Percentiles rank a stretch among this genome's conserved stretches.
Conservation (phyloP, 2,888 invertebrate species). For the Trachelus stipa region DNA sequence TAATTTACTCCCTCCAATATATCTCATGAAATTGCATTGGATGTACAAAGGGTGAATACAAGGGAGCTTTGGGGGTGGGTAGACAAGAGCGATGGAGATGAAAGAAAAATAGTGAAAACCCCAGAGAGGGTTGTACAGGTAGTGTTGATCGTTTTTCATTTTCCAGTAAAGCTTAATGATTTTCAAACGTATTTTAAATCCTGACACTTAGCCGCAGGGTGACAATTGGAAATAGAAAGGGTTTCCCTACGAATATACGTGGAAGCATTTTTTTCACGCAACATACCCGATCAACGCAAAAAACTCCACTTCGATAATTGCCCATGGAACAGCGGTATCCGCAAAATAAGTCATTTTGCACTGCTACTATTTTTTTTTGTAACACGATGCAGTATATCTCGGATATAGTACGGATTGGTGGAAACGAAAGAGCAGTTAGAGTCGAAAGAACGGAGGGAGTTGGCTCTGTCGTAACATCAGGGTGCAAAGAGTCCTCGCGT, state of each 20-base stretch:
- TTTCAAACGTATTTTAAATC: not conserved
- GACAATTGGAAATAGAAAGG: not conserved
- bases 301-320: not conserved
- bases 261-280: not conserved
- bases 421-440: not conserved
- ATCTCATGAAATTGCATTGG: not conserved
- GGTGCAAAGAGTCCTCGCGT: not conserved
- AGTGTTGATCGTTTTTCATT: not conserved
- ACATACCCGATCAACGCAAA: not conserved
- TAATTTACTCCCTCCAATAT: not conserved
- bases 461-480: not conserved
- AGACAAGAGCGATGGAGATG: not conserved
- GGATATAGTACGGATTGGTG: not conserved
- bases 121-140: not conserved
- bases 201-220: not conserved
- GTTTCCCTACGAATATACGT: not conserved
- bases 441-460: not conserved
- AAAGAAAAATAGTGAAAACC: not conserved
- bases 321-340: not conserved
- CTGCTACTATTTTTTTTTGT: not conserved
- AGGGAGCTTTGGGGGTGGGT: not conserved
- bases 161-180: not conserved
- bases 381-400: not conserved
- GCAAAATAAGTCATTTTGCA: not conserved
- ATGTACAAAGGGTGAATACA: not conserved